A percentile compares a stretch with the other conserved stretches of the same genome.
phyloP scores from a whole-genome alignment of 1,140 invertebrate species.

The Brachionus plicatilis region DNA sequence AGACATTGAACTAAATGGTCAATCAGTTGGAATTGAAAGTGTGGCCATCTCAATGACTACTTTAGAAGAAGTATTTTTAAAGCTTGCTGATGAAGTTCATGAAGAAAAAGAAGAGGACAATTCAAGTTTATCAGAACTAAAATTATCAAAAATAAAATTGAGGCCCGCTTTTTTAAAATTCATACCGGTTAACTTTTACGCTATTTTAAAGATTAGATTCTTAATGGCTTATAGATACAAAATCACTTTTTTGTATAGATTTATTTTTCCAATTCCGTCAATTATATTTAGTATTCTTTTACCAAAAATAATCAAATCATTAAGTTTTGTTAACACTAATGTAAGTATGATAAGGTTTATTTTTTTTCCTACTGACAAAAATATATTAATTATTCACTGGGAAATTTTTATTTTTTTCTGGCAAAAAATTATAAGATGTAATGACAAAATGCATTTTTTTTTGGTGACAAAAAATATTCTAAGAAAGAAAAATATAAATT shows the following conservation, averaged over 20 bases:
- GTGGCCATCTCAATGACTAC: slow-evolving; percentile 75
- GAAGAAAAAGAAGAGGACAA: background rate
- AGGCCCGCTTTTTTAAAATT: background rate
- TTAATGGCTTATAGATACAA: background rate
- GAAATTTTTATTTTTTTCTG: no score
- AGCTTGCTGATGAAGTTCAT: slow-evolving; percentile 45
- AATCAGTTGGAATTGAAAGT: slow-evolving; percentile 64
- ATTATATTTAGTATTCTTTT: background rate
- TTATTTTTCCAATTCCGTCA: background rate
- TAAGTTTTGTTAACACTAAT: background rate
- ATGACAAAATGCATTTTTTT: no score
- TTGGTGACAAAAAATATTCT: no score
- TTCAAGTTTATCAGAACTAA: background rate
- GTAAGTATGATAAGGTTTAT: background rate
- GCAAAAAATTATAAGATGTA: no score
- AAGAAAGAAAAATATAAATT: no score
- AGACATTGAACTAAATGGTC: slow-evolving; percentile 62
- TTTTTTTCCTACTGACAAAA: no score
- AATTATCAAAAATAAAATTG: background rate
- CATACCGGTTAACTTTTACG: background rate
- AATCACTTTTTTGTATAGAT: background rate
- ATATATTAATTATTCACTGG: no score
- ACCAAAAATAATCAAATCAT: slow-evolving; percentile 6
- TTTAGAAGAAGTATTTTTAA: slow-evolving; percentile 78
- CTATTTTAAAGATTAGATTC: background rate